A percentile compares a stretch with the other conserved stretches of the same genome.
Conservation (phyloP, 1,140 invertebrate genomes). For the Orius insidiosus region DNA sequence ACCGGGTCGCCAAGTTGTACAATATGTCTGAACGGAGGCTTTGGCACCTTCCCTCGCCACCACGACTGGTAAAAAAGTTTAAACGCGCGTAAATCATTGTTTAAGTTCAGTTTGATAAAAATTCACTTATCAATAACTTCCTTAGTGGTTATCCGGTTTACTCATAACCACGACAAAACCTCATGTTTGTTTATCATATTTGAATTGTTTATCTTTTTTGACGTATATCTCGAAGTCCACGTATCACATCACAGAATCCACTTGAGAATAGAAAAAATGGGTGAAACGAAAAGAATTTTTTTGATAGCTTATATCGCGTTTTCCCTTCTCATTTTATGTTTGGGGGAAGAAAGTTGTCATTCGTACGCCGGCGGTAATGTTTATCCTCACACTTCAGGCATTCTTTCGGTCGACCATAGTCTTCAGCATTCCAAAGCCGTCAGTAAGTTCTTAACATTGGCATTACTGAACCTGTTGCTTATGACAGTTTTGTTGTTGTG, state of each 20-base stretch:
- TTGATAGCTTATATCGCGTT: constrained; percentile 9
- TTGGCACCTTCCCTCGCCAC: constrained; percentile 2
- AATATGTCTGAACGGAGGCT: constrained; percentile 20
- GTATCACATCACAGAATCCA: background rate
- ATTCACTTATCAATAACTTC: no score
- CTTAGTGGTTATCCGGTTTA: no score
- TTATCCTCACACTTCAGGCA: constrained; percentile 61
- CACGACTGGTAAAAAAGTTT: constrained; percentile 11
- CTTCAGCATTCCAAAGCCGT: constrained; percentile 85
- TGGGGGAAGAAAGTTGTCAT: constrained; percentile 51
- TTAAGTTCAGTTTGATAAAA: no score
- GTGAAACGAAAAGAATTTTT: no score
- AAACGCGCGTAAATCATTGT: constrained; percentile 3
- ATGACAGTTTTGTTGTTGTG: no score
- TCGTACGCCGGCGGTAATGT: constrained; percentile 73
- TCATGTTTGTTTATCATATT: constrained; percentile 10
- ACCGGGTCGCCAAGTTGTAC: constrained; percentile 21
- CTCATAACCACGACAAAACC: background rate
- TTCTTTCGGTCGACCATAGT: constrained; percentile 57
- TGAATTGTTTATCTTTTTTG: no score
- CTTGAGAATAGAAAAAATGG: background rate
- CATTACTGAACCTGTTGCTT: no score
- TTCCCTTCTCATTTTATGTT: constrained; percentile 6
- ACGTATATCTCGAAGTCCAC: constrained; percentile 1
- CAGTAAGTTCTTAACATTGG: no score